Conservation (phyloP, 2,888 invertebrate species). For the Gnatocerus cornutus region DNA sequence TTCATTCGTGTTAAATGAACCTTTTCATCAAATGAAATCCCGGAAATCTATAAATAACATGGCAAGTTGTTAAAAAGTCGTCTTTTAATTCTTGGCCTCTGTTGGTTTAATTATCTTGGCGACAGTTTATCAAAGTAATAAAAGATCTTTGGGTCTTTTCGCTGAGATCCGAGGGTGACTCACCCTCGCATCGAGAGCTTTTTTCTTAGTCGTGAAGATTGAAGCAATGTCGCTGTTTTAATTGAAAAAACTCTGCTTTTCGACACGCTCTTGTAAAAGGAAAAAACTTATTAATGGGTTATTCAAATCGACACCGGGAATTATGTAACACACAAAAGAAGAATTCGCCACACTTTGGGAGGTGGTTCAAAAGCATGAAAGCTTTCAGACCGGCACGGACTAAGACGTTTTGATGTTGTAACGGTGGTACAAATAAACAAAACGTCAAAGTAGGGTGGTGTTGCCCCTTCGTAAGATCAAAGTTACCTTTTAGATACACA, state of each 20-base stretch:
- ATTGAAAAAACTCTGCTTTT: slow-evolving; percentile 42
- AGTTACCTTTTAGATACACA: slow-evolving; percentile 4
- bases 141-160: slow-evolving; percentile 8
- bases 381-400: not conserved
- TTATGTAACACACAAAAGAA: slow-evolving; percentile 2
- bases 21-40: slow-evolving; percentile 49
- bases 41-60: no score
- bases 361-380: not conserved
- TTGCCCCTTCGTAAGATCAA: slow-evolving; percentile 10
- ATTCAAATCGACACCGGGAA: slow-evolving; percentile 24
- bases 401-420: not conserved
- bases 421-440: slow-evolving; percentile 7
- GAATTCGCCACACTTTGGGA: slow-evolving; percentile 8
- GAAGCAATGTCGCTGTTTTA: slow-evolving; percentile 36
- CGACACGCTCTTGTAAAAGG: slow-evolving; percentile 28
- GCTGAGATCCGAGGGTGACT: not conserved
- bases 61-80: not conserved
- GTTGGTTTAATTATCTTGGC: slow-evolving; percentile 20
- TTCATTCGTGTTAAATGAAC: slow-evolving; percentile 1
- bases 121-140: slow-evolving; percentile 15
- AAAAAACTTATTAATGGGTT: slow-evolving; percentile 23
- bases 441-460: slow-evolving; percentile 8
- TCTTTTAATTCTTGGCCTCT: not conserved
- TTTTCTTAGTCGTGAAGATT: slow-evolving; percentile 24
- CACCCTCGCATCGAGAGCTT: not conserved